A percentile compares a stretch with the other conserved stretches of the same genome.
Conservation (phyloP, 1,140 invertebrate genomes). For the Panagrolaimus sp. region DNA sequence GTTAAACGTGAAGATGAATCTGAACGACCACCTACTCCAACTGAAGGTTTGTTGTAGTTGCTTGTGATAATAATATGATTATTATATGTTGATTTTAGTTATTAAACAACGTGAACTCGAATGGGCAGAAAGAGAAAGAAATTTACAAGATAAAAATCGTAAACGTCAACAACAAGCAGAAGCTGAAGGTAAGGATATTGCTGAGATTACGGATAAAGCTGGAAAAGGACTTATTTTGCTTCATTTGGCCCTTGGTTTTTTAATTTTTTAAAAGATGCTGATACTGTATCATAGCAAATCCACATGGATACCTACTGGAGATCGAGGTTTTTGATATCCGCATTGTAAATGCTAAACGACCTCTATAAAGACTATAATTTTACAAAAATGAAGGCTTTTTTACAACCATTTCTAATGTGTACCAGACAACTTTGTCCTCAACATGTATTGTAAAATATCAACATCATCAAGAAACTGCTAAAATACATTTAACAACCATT, state of each 20-base stretch:
- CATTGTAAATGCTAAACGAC: no score
- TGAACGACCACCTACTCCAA: constrained; percentile 41
- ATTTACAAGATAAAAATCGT: constrained; percentile 38
- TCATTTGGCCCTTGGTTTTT: no score
- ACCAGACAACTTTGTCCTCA: no score
- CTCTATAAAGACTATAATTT: no score
- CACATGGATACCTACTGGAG: no score
- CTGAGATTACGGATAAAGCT: no score
- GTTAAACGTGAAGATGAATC: neutral
- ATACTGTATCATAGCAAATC: no score
- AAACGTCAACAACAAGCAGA: constrained; percentile 34
- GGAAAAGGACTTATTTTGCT: no score
- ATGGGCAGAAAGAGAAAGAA: constrained; percentile 45
- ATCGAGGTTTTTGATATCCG: no score
- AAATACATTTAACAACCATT: constrained; percentile 39
- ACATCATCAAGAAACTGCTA: constrained; percentile 35
- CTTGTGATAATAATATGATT: constrained; percentile 19
- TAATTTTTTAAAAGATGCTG: no score
- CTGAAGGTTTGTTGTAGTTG: constrained; percentile 30
- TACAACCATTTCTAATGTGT: no score
- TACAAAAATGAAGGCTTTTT: no score
- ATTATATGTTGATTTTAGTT: constrained; percentile 32
- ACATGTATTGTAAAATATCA: constrained; percentile 42
- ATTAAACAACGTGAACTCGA: constrained; percentile 49
- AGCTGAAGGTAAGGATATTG: constrained; percentile 29